A percentile compares a stretch with the other conserved stretches of the same genome.
These are phyloP conservation scores for Thamnophis sirtalis DNA, from an alignment of 2,113 vertebrate species.

Conservation along the genomic window DNA sequence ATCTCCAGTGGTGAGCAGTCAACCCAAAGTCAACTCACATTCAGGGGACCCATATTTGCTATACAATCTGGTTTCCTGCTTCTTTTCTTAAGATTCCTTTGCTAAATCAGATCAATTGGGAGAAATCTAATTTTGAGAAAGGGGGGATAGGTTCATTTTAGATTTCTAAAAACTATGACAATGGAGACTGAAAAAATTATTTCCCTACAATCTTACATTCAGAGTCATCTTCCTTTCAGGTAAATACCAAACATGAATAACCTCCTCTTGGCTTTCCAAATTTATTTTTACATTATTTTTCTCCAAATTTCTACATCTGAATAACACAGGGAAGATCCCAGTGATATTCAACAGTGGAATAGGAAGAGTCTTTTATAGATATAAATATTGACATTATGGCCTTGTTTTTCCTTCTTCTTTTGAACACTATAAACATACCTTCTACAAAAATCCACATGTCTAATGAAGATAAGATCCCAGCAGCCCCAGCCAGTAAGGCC, in stretches of 20 bases:
- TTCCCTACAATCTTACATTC: not conserved
- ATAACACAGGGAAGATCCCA: not conserved
- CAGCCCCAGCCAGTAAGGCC: not conserved
- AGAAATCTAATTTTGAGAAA: constrained; percentile 9
- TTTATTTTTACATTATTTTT: not conserved
- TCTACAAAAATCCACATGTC: not conserved
- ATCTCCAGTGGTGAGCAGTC: constrained; percentile 34
- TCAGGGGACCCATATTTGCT: constrained; percentile 38
- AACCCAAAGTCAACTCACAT: constrained; percentile 10
- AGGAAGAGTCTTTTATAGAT: not conserved
- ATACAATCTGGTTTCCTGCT: constrained; percentile 59
- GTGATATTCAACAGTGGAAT: not conserved
- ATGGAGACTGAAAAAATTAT: not conserved
- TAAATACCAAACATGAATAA: not conserved
- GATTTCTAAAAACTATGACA: not conserved
- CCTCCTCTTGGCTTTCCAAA: not conserved
- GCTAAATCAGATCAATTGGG: constrained; percentile 61
- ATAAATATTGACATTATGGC: not conserved
- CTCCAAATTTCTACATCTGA: not conserved
- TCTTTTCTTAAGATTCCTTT: constrained; percentile 57
- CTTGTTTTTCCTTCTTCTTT: not conserved
- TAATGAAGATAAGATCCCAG: not conserved
- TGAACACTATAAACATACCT: not conserved
- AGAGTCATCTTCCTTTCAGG: not conserved
- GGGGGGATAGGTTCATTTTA: not conserved